A percentile compares a stretch with the other conserved stretches of the same genome.
phyloP scores from a whole-genome alignment of 2,797 vertebrate genomes.

The Sciurus vulgaris region DNA sequence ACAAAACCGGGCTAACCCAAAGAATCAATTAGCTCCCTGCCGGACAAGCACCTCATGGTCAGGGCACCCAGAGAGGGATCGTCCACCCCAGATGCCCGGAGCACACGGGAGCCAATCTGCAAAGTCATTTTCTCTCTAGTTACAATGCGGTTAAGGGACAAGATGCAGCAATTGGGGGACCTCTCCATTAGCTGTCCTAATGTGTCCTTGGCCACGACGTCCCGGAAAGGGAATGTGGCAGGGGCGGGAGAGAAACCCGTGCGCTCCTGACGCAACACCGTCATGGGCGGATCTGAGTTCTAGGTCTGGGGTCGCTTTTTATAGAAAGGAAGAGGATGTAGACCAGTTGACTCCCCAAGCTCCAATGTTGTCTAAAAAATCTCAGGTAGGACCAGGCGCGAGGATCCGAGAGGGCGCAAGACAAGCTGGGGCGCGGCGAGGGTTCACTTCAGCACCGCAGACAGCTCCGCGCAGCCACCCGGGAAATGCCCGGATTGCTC shows the following conservation, averaged over 20 bases:
- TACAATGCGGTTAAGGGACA: neutral
- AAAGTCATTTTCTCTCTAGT: neutral
- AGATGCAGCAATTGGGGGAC: neutral
- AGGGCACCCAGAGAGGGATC: neutral
- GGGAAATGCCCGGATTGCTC: fast-evolving
- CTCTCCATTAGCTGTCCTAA: neutral
- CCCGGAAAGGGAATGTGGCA: neutral
- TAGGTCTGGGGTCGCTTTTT: neutral
- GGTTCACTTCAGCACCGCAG: slow-evolving; percentile 35
- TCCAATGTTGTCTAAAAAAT: neutral
- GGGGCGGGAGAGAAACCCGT: fast-evolving
- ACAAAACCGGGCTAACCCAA: neutral
- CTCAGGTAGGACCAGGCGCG: neutral
- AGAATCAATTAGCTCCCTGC: neutral
- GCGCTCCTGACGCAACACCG: no score
- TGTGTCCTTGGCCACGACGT: neutral
- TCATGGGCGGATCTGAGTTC: neutral
- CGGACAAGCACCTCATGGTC: neutral
- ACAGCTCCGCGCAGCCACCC: neutral
- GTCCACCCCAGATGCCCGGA: neutral
- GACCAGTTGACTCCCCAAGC: neutral
- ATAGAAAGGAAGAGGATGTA: neutral
- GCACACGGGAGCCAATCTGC: neutral
- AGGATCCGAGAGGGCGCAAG: neutral
- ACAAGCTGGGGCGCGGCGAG: fast-evolving